Conservation (phyloP, 2,797 vertebrate genomes). For the Prunella strophiata region DNA sequence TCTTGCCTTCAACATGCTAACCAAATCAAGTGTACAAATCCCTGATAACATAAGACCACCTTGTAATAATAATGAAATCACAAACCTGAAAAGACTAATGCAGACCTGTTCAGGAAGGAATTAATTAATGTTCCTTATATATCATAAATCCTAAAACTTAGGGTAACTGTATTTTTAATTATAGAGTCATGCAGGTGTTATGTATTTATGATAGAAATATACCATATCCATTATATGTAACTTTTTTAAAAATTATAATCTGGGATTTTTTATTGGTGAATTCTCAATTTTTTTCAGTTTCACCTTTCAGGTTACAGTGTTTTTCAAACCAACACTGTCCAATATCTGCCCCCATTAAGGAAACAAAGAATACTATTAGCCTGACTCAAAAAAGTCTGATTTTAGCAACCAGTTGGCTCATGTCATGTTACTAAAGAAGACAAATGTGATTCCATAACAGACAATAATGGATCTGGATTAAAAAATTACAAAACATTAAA, state of each 20-base stretch:
- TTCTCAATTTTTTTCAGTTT: not conserved
- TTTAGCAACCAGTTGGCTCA: not conserved
- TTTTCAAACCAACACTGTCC: not conserved
- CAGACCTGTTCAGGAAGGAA: not conserved
- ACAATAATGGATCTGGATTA: not conserved
- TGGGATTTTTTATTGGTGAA: not conserved
- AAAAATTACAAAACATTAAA: not conserved
- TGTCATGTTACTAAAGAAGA: not conserved
- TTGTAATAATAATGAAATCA: not conserved
- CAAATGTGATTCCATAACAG: not conserved
- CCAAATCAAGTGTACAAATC: not conserved
- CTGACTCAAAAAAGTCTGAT: not conserved
- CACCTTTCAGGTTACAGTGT: not conserved
- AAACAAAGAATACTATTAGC: not conserved
- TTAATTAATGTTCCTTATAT: not conserved
- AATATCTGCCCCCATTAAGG: not conserved
- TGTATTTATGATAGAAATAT: not conserved
- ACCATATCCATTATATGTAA: not conserved
- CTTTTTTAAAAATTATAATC: not conserved
- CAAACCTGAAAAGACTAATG: not conserved
- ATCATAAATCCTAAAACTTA: not conserved
- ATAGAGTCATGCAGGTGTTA: not conserved
- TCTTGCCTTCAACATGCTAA: not conserved
- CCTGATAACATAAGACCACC: rapidly evolving
- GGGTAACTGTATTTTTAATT: not conserved